Conservation (phyloP, 2,113 vertebrate species). For the Paradisaea rubra region DNA sequence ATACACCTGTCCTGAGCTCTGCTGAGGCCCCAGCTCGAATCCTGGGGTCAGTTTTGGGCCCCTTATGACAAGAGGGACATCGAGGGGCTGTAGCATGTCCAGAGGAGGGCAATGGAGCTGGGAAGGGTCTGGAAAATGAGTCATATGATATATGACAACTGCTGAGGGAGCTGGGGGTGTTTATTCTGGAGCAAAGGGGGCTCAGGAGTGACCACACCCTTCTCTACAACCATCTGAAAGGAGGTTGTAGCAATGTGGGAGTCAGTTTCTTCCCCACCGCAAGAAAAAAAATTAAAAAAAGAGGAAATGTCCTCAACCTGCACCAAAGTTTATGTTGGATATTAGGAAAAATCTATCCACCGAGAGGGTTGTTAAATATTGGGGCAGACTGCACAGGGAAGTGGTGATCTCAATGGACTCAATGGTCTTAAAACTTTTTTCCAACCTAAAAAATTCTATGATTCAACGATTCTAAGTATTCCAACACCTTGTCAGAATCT, state of each 20-base stretch:
- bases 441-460: neutral
- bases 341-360: neutral
- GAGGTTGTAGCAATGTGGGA: accelerated
- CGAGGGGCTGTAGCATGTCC: accelerated
- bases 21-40: accelerated
- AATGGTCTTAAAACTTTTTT: neutral
- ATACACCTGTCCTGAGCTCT: accelerated
- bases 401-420: no score
- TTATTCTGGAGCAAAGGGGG: neutral
- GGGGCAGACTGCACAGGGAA: neutral
- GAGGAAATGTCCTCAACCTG: accelerated
- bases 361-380: accelerated
- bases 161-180: accelerated
- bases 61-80: neutral
- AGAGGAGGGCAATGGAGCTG: neutral
- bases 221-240: neutral
- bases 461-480: neutral
- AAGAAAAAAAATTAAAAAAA: accelerated
- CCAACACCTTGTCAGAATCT: neutral
- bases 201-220: accelerated
- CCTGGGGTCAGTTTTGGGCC: neutral
- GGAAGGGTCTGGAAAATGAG: neutral
- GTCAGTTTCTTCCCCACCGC: neutral
- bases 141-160: no score
- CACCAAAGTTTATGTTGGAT: neutral